phyloP scores from a whole-genome alignment of 2,888 invertebrate genomes.

The Tachina grossa region DNA sequence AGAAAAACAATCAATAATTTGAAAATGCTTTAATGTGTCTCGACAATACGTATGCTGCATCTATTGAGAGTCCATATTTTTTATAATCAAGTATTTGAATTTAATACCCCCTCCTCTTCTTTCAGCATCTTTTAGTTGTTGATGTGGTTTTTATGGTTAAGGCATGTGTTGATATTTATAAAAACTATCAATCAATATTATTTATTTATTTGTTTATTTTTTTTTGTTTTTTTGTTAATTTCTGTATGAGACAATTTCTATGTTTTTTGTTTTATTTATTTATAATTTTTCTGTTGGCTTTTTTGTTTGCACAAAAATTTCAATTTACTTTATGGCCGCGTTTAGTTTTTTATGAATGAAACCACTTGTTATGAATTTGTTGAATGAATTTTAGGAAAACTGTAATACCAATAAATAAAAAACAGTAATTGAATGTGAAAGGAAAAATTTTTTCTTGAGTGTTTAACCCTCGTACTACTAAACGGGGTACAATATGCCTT shows the following conservation, averaged over 20 bases:
- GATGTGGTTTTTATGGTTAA: slow-evolving; percentile 53
- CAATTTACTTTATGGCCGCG: slow-evolving; percentile 36
- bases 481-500: not conserved
- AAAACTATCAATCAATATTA: slow-evolving; percentile 69
- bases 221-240: slow-evolving; percentile 11
- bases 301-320: slow-evolving; percentile 46
- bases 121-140: not conserved
- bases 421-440: slow-evolving; percentile 44
- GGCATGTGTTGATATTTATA: slow-evolving; percentile 61
- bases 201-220: slow-evolving; percentile 41
- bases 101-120: slow-evolving; percentile 18
- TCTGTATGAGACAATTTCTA: slow-evolving; percentile 32
- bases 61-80: slow-evolving; percentile 35
- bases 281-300: not conserved
- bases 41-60: slow-evolving; percentile 19
- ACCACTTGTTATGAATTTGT: slow-evolving; percentile 60
- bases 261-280: slow-evolving; percentile 25
- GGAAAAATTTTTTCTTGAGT: not conserved
- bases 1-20: slow-evolving; percentile 16
- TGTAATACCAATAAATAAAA: slow-evolving; percentile 9
- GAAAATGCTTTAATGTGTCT: slow-evolving; percentile 30
- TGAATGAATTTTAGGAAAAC: slow-evolving; percentile 52
- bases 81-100: not conserved
- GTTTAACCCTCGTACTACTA: not conserved
- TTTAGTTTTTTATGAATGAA: slow-evolving; percentile 64